These are phyloP conservation scores for Eonycteris spelaea DNA, from an alignment of 2,113 vertebrate species.

Conservation along the genomic window DNA sequence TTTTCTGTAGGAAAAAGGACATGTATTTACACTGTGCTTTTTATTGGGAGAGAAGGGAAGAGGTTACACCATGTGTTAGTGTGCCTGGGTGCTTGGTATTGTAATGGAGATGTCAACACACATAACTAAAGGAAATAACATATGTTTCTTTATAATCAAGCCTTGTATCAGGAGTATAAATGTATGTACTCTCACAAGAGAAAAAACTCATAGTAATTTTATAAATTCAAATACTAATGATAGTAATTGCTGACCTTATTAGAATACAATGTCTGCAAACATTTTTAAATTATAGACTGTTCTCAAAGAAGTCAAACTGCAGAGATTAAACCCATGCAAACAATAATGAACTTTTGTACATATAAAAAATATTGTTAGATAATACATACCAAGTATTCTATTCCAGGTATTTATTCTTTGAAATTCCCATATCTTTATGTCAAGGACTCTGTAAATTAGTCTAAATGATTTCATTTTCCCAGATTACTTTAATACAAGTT, in stretches of 20 bases:
- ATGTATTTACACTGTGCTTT: background rate
- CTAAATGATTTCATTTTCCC: background rate
- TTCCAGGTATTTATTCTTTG: background rate
- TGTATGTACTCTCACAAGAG: constrained; percentile 36
- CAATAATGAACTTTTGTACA: constrained; percentile 18
- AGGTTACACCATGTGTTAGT: background rate
- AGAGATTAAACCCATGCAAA: background rate
- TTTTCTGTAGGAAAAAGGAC: background rate
- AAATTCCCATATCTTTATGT: background rate
- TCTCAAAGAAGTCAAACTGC: constrained; percentile 19
- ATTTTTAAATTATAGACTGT: background rate
- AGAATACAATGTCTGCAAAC: constrained; percentile 53
- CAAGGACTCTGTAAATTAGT: background rate
- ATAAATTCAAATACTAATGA: constrained; percentile 58
- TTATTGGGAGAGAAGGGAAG: background rate
- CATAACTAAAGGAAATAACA: constrained; percentile 24
- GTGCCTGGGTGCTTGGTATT: background rate
- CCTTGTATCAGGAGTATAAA: constrained; percentile 47
- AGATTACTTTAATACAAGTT: background rate
- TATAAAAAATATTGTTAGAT: background rate
- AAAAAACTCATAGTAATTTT: constrained; percentile 7
- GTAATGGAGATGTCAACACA: constrained; percentile 10
- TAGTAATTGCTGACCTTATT: constrained; percentile 6
- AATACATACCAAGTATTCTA: background rate
- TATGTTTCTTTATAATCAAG: constrained; percentile 60